phyloP scores from a whole-genome alignment of 2,113 vertebrate species.

The Orthochromis indermauri region DNA sequence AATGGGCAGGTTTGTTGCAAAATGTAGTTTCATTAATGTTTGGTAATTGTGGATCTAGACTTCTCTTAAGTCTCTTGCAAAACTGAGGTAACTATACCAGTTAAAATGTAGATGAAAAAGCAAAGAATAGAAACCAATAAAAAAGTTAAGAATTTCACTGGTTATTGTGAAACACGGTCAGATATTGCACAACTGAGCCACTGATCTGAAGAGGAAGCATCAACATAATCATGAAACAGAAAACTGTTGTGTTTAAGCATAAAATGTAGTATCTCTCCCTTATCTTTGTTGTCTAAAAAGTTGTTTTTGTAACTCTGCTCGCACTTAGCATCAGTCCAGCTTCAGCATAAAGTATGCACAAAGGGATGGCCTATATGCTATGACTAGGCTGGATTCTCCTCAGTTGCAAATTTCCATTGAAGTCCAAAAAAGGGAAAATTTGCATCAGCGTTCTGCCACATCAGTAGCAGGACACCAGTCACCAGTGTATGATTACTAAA shows the following conservation, averaged over 20 bases:
- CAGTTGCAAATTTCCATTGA: background rate
- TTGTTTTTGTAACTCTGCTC: background rate
- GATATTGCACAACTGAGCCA: constrained; percentile 15
- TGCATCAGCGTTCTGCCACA: background rate
- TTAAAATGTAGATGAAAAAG: background rate
- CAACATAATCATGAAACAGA: background rate
- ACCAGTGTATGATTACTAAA: background rate
- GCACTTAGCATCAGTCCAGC: background rate
- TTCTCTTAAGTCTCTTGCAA: background rate
- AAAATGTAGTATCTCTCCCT: background rate
- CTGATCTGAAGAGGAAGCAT: constrained; percentile 42
- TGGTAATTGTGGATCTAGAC: background rate
- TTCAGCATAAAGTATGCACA: background rate
- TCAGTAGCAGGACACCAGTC: background rate
- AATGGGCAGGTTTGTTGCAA: background rate
- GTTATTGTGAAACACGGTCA: constrained; percentile 20
- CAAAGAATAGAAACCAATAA: background rate
- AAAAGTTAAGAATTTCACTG: background rate
- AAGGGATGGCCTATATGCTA: background rate
- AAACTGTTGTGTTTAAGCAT: background rate
- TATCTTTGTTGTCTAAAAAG: background rate
- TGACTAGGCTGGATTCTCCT: background rate
- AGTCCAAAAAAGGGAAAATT: background rate
- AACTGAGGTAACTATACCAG: background rate
- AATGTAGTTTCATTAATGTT: background rate